These are phyloP conservation scores for Nyleta sp. DNA, from an alignment of 2,888 invertebrate genomes.

Conservation along the genomic window DNA sequence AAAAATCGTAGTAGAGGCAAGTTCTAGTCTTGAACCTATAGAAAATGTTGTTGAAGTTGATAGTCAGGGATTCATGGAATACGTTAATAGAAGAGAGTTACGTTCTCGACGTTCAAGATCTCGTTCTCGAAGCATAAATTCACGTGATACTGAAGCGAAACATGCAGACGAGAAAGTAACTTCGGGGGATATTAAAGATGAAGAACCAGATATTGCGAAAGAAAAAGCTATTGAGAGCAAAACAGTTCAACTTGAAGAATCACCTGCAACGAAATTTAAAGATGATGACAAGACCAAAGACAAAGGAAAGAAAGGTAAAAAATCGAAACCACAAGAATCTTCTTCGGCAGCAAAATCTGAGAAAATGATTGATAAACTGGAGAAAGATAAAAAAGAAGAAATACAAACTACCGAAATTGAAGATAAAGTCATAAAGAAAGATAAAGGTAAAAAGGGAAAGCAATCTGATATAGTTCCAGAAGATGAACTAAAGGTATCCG, in stretches of 20 bases:
- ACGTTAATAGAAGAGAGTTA: constrained; percentile 82
- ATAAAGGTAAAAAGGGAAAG: constrained; percentile 14
- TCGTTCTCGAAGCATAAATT: constrained; percentile 73
- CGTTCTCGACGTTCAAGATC: constrained; percentile 80
- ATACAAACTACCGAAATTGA: neutral
- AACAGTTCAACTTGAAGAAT: constrained; percentile 31
- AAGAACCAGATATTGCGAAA: constrained; percentile 54
- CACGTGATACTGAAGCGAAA: neutral
- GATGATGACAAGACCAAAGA: neutral
- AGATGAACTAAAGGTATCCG: neutral
- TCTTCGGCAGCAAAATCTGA: neutral
- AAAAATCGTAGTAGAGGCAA: constrained; percentile 75
- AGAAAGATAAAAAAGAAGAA: constrained; percentile 2
- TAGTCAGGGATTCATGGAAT: constrained; percentile 83
- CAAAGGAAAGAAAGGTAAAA: constrained; percentile 35
- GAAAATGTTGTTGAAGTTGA: constrained; percentile 77
- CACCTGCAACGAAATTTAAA: constrained; percentile 8
- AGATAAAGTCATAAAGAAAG: neutral
- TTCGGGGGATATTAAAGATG: too few species aligned
- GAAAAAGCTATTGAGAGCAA: constrained; percentile 36
- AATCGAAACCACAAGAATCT: constrained; percentile 30
- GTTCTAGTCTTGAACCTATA: constrained; percentile 73
- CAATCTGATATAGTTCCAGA: neutral
- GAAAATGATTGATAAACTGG: neutral
- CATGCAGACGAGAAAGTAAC: constrained; percentile 44